Evolutionary conservation across 2,888 invertebrate genomes (phyloP).

Genomic region (Taphrorychus bicolor): DNA sequence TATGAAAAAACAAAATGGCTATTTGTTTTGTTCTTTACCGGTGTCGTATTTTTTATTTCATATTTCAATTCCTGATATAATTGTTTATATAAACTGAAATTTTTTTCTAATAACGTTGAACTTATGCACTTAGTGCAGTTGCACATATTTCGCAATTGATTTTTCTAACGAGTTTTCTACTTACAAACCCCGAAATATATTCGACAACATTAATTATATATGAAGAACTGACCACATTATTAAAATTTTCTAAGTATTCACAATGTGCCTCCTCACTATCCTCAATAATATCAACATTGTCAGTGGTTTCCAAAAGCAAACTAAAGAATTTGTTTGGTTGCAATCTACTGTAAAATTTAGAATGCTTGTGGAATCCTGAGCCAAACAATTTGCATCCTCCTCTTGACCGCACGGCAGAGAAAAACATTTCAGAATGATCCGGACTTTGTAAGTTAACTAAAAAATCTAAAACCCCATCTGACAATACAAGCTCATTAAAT

Average conservation of each 20-base stretch:
- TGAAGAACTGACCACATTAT: background rate
- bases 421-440: background rate
- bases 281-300: background rate
- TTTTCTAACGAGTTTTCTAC: no score
- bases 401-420: background rate
- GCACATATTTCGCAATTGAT: no score
- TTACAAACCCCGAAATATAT: background rate
- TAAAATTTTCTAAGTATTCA: background rate
- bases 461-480: background rate
- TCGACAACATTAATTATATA: background rate
- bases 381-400: background rate
- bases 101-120: no score
- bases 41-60: no score
- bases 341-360: background rate
- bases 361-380: background rate
- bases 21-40: no score
- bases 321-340: background rate
- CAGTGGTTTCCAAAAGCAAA: background rate
- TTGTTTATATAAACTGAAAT: no score
- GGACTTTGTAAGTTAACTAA: background rate
- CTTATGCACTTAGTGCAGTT: no score
- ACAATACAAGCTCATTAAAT: background rate
- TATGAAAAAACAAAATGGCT: no score
- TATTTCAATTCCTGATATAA: no score
- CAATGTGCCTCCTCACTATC: background rate